Conservation (phyloP, 2,888 invertebrate genomes). For the Parnassius orleans region DNA sequence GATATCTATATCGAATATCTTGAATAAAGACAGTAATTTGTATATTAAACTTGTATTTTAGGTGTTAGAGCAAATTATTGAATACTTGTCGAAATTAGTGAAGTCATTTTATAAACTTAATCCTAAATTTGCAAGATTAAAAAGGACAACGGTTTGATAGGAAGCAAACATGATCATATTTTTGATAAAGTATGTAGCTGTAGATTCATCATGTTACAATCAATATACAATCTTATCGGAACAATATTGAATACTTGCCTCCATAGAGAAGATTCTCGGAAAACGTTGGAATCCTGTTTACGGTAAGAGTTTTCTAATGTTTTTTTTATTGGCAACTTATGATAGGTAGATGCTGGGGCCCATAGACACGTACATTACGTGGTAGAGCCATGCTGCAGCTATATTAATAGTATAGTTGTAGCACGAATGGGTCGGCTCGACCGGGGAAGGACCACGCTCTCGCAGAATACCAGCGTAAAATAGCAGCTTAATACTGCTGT, state of each 20-base stretch:
- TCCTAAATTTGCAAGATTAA: conserved; percentile 70
- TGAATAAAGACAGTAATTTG: too few species aligned
- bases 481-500: too few species aligned
- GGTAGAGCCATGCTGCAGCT: too few species aligned
- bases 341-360: too few species aligned
- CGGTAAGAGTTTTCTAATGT: conserved; percentile 57
- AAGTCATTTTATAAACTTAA: conserved; percentile 77
- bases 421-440: too few species aligned
- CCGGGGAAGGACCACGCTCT: too few species aligned
- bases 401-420: too few species aligned
- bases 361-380: too few species aligned
- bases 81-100: conserved; percentile 74
- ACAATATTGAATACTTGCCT: conserved; percentile 77
- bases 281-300: conserved; percentile 78
- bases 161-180: conserved; percentile 75
- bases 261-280: conserved; percentile 81
- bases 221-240: conserved; percentile 75
- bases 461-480: too few species aligned
- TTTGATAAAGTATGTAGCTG: conserved; percentile 76
- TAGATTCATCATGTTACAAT: conserved; percentile 79
- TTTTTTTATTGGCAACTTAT: too few species aligned
- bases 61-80: conserved; percentile 81
- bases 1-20: too few species aligned
- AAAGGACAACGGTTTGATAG: conserved; percentile 62
- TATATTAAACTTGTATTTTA: conserved; percentile 55